phyloP scores from a whole-genome alignment of 2,113 vertebrate genomes.

The Anhinga anhinga region DNA sequence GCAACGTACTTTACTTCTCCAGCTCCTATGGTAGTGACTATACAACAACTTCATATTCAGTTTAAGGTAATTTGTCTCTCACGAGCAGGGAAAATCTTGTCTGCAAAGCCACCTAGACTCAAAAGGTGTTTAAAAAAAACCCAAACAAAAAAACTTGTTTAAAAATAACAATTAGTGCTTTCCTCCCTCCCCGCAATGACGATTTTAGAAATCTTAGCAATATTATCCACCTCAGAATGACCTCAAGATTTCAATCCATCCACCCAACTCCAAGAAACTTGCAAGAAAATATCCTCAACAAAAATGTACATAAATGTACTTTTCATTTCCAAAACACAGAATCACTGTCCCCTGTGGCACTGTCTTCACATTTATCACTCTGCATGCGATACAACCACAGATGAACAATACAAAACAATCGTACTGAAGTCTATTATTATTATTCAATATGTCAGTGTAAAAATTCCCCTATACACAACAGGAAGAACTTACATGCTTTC shows the following conservation, averaged over 20 bases:
- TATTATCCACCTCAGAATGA: neutral
- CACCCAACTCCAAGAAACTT: neutral
- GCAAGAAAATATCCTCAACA: neutral
- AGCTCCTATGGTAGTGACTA: neutral
- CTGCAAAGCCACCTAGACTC: neutral
- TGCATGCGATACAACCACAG: fast-evolving
- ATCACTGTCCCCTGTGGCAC: neutral
- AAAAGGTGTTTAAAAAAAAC: neutral
- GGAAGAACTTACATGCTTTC: neutral
- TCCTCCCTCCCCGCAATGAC: neutral
- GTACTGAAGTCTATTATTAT: neutral
- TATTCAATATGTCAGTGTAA: neutral
- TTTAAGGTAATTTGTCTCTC: neutral
- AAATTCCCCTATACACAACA: neutral
- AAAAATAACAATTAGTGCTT: neutral
- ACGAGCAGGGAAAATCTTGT: neutral
- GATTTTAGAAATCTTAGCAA: neutral
- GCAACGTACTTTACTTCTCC: neutral
- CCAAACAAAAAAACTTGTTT: neutral
- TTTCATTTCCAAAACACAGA: neutral
- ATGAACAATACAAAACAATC: neutral
- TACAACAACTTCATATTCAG: neutral
- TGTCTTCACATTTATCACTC: neutral
- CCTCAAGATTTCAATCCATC: neutral
- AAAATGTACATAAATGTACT: neutral